Evolutionary conservation across 1,140 invertebrate genomes (phyloP), one percentile per base, ranked within the genome.

Genomic region (Pseudomyrmex pallidus): DNA sequence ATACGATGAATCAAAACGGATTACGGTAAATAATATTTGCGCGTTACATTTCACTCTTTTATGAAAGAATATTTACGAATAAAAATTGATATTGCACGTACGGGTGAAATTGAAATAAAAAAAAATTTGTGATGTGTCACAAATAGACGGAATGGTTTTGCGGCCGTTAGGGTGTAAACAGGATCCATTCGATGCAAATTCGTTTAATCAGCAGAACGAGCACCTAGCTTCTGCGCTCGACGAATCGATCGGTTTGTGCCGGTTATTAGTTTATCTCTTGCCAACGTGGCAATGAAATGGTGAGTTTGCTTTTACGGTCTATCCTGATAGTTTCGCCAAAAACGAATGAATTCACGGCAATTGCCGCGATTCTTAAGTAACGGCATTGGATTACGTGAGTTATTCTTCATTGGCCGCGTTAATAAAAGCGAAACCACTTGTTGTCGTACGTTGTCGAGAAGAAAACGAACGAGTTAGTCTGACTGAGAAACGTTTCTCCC

Each of bases 261-360:
- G 84, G 74, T 90, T 90, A 90, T 90, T 84, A 83, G 87, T 83
- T 90, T 90, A 77, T 66, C 64, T 20, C 85, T 73, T 25, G 72
- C 67, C 66, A 64, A 17, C 2, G 8, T 9, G n/a, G 2, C 2
- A 20, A 17, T 52, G 61, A 57, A 67, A 61, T 1, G 22, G 2
- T 13, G n/a, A 2, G 61, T 52, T 52, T 17, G 20, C 12, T 17
- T 46, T 48, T 76, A 25, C 50, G 12, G 25, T 57, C 2, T 35
- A 22, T 66, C 35, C 5, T 13, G 9, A 44, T 2, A 77, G 48
- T 20, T n/a, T 2, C 67, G 13, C 35, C 35, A n/a, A 70, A 25
- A 22, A 2, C 7, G 2, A 2, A 0, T 13, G 20, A 4, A 20
- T 35, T 35, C 35, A 35, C 35, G 35, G 35, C 35, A 35, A 35